Evolutionary conservation across 2,888 invertebrate genomes (phyloP).

Genomic region (Amaurobius ferox): DNA sequence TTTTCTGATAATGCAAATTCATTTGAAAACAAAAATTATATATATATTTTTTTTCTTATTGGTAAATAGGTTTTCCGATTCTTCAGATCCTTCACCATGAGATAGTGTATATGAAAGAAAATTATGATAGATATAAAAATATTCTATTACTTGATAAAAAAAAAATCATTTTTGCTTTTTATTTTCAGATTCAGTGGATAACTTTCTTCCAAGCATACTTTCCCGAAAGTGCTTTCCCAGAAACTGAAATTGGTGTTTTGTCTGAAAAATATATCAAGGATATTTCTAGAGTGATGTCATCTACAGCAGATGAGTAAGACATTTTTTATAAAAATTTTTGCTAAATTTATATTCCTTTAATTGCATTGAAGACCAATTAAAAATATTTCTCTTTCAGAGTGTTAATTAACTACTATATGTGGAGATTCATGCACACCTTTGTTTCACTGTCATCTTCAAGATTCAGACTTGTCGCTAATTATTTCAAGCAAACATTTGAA

Average conservation of each 20-base stretch:
- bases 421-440: conserved; percentile 81
- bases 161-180: conserved; percentile 38
- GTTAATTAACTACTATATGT: conserved; percentile 82
- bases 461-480: conserved; percentile 74
- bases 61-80: too few relatives aligned
- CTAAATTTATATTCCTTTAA: not conserved
- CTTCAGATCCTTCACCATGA: too few relatives aligned
- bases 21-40: too few relatives aligned
- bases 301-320: conserved; percentile 77
- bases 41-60: too few relatives aligned
- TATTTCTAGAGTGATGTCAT: conserved; percentile 80
- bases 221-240: conserved; percentile 77
- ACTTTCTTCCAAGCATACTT: conserved; percentile 79
- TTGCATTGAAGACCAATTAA: not conserved
- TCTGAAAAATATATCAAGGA: conserved; percentile 80
- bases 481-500: conserved; percentile 70
- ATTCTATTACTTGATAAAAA: too few relatives aligned
- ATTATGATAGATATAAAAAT: too few relatives aligned
- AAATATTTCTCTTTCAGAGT: conserved; percentile 77
- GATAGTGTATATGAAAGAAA: too few relatives aligned
- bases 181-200: conserved; percentile 71
- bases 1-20: too few relatives aligned
- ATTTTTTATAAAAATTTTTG: not conserved
- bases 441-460: conserved; percentile 80
- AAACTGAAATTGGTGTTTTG: conserved; percentile 80